Conservation (phyloP, 2,888 invertebrate genomes). For the Coremacera marginata region DNA sequence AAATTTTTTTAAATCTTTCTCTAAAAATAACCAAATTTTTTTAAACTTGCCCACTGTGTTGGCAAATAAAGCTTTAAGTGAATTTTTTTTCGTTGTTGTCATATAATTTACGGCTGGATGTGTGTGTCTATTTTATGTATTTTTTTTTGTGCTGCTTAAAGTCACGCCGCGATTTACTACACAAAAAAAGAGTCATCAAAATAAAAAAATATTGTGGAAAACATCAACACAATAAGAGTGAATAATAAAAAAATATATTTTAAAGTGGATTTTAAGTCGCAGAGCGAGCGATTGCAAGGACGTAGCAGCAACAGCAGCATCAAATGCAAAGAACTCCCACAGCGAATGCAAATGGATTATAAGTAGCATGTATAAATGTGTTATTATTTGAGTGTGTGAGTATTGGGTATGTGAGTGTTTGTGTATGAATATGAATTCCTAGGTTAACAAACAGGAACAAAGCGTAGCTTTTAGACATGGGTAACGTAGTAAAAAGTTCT, state of each 20-base stretch:
- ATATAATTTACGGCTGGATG: not conserved
- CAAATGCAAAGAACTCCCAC: conserved; percentile 14
- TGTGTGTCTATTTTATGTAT: not conserved
- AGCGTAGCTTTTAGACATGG: no score
- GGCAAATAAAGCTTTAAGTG: conserved; percentile 7
- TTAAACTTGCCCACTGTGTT: not conserved
- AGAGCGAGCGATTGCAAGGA: not conserved
- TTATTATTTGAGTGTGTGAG: not conserved
- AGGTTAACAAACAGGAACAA: not conserved
- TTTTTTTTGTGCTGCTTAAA: not conserved
- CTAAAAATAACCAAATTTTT: no score
- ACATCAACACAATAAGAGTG: conserved; percentile 12
- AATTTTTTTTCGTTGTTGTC: not conserved
- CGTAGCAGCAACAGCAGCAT: not conserved
- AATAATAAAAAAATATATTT: conserved; percentile 12
- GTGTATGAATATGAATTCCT: no score
- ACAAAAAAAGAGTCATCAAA: conserved; percentile 13
- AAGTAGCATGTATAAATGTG: not conserved
- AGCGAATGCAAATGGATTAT: conserved; percentile 24
- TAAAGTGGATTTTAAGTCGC: conserved; percentile 25
- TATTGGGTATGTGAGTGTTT: not conserved
- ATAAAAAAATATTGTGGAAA: conserved; percentile 11
- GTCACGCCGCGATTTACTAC: conserved; percentile 12
- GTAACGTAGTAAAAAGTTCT: no score
- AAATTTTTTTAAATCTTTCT: no score